Base-by-base conservation (phyloP, 2,797 vertebrate genomes). In the Eleutherodactylus coqui region DNA sequence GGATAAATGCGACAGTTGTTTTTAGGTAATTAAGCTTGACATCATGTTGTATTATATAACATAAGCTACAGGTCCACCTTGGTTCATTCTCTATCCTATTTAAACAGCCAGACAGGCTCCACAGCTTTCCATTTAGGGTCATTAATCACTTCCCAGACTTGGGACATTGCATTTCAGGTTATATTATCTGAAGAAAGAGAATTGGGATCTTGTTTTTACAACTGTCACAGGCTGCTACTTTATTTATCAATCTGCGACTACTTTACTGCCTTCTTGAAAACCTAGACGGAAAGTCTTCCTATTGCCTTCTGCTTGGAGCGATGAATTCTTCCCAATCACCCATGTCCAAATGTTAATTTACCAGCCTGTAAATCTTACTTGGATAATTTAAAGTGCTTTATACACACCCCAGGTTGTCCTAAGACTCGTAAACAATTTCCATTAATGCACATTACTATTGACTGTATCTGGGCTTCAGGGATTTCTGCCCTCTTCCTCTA, bases 141-240 rank as follows among this genome's bases (percentile, higher is more conserved):
- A 73, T 83, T 79, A 43, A 29, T 72, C 34, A 32, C 53, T 79
- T 75, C 51, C 86, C 79, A 34, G 43, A n/a, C 38, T 73, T 78
- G 43, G 51, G 64, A 73, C 60, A 81, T 60, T 79, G 32, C 72
- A 72, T 64, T 62, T 79, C 5, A 32, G 67, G 79, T 83, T 87
- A 79, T 87, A 73, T 87, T 58, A 79, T 79, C 43, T 87, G 76
- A 84, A 79, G 69, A 62, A 19, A n/a, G 76, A 84, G 34, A 84
- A 45, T 27, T 4, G 41, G 41, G 75, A 83, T 79, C 76, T 73
- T 90, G 88, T 87, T 91, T 91, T 91, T 89, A 91, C 89, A 90
- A 87, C 41, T 29, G 79, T 32, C 0, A 13, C 87, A 43, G 82
- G 89, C 24, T 86, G 1, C 0, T 88, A 79, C 86, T 90, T 86